These are phyloP conservation scores for Coenonympha glycerion DNA, from an alignment of 2,888 invertebrate species.

Conservation along the genomic window DNA sequence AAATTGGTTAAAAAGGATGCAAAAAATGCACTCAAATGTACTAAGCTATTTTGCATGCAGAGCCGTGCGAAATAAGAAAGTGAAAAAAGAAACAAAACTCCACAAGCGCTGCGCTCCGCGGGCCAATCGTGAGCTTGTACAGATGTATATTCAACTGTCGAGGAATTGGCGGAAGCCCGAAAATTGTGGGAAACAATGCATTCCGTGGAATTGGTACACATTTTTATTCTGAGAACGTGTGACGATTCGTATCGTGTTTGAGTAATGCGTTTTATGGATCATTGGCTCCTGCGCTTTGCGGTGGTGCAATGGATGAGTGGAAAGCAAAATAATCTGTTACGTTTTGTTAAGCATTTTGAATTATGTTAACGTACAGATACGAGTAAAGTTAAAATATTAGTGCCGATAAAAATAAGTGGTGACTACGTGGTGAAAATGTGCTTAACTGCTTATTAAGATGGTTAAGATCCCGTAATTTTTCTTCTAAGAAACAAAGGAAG, in stretches of 20 bases:
- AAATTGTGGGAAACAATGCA: slow-evolving; percentile 32
- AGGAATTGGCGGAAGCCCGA: slow-evolving; percentile 28
- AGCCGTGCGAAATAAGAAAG: slow-evolving; percentile 7
- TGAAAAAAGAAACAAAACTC: slow-evolving; percentile 9
- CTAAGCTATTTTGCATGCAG: slow-evolving; percentile 3
- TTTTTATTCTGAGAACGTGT: slow-evolving; percentile 39
- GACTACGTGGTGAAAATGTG: no score
- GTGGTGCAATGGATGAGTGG: slow-evolving; percentile 4
- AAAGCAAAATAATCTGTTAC: no score
- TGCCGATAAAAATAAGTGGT: no score
- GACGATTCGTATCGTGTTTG: slow-evolving; percentile 40
- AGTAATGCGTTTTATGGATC: slow-evolving; percentile 48
- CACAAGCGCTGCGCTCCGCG: slow-evolving; percentile 6
- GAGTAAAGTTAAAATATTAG: no score
- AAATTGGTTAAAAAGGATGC: no score
- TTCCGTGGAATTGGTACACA: slow-evolving; percentile 32
- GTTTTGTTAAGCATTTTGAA: no score
- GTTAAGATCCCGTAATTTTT: no score
- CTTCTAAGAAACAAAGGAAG: no score
- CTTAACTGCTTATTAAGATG: no score
- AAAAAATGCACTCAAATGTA: slow-evolving; percentile 3
- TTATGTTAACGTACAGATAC: no score
- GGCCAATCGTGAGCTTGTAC: slow-evolving; percentile 21
- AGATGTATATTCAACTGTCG: slow-evolving; percentile 28
- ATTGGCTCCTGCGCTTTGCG: slow-evolving; percentile 40